Evolutionary conservation across 1,140 invertebrate genomes (phyloP), one percentile per base, ranked within the genome.

Genomic region (Sycobia sp.): DNA sequence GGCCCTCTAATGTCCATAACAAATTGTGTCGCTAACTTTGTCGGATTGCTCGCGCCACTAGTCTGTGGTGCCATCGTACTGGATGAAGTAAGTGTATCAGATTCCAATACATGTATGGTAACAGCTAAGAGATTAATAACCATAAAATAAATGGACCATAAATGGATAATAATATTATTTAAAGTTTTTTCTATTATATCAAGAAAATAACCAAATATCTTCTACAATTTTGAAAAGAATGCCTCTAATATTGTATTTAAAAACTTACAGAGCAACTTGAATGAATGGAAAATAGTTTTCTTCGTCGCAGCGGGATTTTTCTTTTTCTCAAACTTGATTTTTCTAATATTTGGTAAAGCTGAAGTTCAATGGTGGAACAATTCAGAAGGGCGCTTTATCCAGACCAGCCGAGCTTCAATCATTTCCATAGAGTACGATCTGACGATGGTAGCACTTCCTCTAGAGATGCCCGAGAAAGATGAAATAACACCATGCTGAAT

Each of bases 1-100:
- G 86, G 88, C 39, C 77, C 80, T 14, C 76, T 89, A 66, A 87
- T 89, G 85, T 87, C 87, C 0, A 78, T 90, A 22, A 87, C 87
- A 0, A 90, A 90, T 73, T 85, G 84, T 32, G 67, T 86, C 36
- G 86, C 86, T 1, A 88, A 87, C 29, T 67, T 89, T 9, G 79
- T 87, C 29, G 85, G 86, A 9, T 86, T 89, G 51, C 58, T 88
- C 13, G 85, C 83, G 34, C 88, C 87, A 0, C 58, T 82, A 13
- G 68, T 88, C 7, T 81, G 81, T 8, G 81, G 85, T 1, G 39
- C 53, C 2, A 80, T 84, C 36, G 78, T 88, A 13, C 73, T 38
- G 0, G 50, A 78, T 8, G 66, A 73, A 70, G 80, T 79, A 73
- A 71, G 25, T 7, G 46, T 4, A n/a, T 22, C 8, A 25, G 9